Evolutionary conservation across 2,797 vertebrate species (phyloP).

Genomic region (Kryptopterus vitreolus): DNA sequence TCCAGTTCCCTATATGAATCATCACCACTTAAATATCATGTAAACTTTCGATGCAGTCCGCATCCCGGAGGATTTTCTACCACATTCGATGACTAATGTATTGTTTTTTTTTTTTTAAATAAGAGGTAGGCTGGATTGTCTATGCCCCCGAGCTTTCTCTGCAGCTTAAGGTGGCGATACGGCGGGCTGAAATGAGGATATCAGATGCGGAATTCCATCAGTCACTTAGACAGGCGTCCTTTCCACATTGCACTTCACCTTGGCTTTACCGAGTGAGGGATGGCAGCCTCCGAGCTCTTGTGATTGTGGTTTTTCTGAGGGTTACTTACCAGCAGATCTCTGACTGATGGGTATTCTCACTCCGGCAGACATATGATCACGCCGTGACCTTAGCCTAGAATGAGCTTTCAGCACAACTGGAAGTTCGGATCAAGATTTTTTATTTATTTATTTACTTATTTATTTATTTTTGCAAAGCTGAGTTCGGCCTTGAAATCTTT

Average conservation of each 20-base stretch:
- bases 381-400: constrained; percentile 28
- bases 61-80: constrained; percentile 2
- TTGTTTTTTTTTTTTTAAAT: constrained; percentile 42
- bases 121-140: constrained; percentile 24
- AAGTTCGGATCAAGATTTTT: constrained; percentile 1
- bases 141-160: constrained; percentile 28
- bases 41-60: background rate
- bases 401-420: constrained; percentile 31
- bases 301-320: constrained; percentile 34
- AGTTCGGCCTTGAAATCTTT: background rate
- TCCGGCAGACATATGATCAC: constrained; percentile 34
- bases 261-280: constrained; percentile 46
- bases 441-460: too few species aligned
- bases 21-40: constrained; percentile 13
- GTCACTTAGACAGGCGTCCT: constrained; percentile 44
- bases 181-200: constrained; percentile 45
- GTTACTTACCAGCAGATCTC: constrained; percentile 47
- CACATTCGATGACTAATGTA: constrained; percentile 31
- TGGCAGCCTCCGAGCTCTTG: constrained; percentile 41
- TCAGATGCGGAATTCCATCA: constrained; percentile 46
- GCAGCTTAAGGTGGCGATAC: constrained; percentile 32
- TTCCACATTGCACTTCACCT: constrained; percentile 48
- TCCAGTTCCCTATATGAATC: constrained; percentile 13
- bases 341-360: constrained; percentile 45
- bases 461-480: background rate